Evolutionary conservation across 2,888 invertebrate genomes (phyloP).

Genomic region (Pseudanteris insignis): DNA sequence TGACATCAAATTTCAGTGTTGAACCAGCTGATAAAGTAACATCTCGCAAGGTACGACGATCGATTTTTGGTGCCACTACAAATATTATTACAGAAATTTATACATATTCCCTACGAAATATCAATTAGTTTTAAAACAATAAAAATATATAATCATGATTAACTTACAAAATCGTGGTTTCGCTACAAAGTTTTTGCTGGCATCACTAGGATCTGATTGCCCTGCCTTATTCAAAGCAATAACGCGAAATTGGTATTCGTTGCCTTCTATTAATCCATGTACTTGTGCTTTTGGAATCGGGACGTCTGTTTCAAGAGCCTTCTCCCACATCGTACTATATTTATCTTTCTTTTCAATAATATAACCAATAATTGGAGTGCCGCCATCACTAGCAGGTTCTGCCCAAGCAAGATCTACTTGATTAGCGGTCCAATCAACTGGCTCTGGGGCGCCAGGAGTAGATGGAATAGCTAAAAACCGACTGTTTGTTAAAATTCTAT

Average conservation of each 20-base stretch:
- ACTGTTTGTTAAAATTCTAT: no score
- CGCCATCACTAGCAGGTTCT: constrained; percentile 88
- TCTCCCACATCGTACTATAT: constrained; percentile 88
- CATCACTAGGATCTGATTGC: constrained; percentile 87
- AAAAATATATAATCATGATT: no score
- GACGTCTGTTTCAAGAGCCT: constrained; percentile 83
- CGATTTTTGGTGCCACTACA: constrained; percentile 95
- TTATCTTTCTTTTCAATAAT: constrained; percentile 91
- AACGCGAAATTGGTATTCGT: constrained; percentile 91
- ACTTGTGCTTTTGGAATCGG: constrained; percentile 79
- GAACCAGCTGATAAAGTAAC: constrained; percentile 93
- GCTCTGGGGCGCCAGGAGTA: constrained; percentile 89
- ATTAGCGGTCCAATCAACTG: constrained; percentile 92
- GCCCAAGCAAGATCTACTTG: constrained; percentile 93
- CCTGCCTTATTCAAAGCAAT: constrained; percentile 94
- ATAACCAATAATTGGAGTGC: constrained; percentile 93
- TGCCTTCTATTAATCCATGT: constrained; percentile 85
- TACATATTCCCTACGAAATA: constrained; percentile 83
- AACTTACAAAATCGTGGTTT: constrained; percentile 82
- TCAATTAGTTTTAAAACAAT: constrained; percentile 84
- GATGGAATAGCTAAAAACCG: constrained; percentile 81
- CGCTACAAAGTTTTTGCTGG: constrained; percentile 86
- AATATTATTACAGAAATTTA: no score
- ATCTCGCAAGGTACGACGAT: constrained; percentile 88
- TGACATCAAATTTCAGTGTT: constrained; percentile 87